Evolutionary conservation across 1,140 invertebrate species (phyloP).

Genomic region (Lepidurus apus): DNA sequence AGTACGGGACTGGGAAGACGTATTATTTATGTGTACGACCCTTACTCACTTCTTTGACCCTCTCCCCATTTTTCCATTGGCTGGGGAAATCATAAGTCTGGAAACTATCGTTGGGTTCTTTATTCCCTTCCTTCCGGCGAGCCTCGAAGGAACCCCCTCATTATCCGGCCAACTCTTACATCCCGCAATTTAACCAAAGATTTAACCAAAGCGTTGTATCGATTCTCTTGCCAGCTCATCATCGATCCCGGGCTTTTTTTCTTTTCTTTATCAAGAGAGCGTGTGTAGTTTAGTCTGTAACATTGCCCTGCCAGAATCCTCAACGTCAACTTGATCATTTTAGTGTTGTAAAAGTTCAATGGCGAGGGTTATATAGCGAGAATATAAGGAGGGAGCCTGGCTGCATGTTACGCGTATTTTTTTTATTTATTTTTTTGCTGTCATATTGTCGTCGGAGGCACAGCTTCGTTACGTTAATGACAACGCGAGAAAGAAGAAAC

Average conservation of each 20-base stretch:
- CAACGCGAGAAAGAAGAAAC: neutral
- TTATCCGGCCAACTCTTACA: constrained; percentile 9
- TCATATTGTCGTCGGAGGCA: neutral
- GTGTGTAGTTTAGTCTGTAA: neutral
- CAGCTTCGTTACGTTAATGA: neutral
- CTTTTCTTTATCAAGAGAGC: neutral
- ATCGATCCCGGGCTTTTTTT: neutral
- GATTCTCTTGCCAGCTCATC: neutral
- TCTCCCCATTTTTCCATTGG: neutral
- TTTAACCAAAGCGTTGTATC: constrained; percentile 10
- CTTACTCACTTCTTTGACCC: neutral
- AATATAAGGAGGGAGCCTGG: neutral
- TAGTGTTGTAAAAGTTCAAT: neutral
- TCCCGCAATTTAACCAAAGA: neutral
- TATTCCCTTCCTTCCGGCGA: neutral
- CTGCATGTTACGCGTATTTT: neutral
- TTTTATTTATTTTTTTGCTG: neutral
- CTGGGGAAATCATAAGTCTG: neutral
- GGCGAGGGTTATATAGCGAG: neutral
- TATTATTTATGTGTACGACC: neutral
- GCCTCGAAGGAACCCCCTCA: neutral
- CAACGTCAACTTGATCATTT: constrained; percentile 3
- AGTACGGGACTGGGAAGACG: neutral
- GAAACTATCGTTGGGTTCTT: neutral
- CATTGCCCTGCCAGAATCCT: neutral